Evolutionary conservation across 2,797 vertebrate species (phyloP).

Genomic region (Smutsia temminckii): DNA sequence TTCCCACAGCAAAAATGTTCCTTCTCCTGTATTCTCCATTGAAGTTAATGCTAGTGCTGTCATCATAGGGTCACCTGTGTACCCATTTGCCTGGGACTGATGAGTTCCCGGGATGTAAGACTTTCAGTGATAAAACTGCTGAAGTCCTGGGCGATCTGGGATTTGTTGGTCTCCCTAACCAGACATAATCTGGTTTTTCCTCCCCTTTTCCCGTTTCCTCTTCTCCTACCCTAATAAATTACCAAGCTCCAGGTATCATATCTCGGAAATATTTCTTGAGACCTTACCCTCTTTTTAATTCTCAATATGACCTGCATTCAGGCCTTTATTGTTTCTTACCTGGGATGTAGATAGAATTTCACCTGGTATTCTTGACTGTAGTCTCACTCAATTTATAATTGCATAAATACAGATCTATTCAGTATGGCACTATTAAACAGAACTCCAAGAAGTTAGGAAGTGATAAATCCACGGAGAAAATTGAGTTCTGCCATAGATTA

Average conservation of each 20-base stretch:
- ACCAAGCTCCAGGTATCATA: background rate
- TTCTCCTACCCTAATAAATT: background rate
- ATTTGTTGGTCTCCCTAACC: too few species aligned
- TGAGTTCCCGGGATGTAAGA: background rate
- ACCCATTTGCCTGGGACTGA: background rate
- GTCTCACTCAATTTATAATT: background rate
- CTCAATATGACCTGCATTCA: background rate
- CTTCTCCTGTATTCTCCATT: background rate
- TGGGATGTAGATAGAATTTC: background rate
- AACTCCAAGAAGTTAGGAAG: background rate
- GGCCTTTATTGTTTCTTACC: background rate
- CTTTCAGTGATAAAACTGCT: background rate
- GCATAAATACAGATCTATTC: background rate
- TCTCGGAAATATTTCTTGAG: background rate
- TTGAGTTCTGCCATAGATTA: slow-evolving; percentile 3
- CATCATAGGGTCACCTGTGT: background rate
- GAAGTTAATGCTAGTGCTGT: background rate
- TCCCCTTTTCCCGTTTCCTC: background rate
- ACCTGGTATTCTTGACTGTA: background rate
- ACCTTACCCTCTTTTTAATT: background rate
- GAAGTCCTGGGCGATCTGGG: background rate
- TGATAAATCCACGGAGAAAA: slow-evolving; percentile 13
- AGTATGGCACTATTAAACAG: background rate
- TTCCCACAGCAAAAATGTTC: background rate
- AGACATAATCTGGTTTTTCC: background rate